Base-by-base conservation (phyloP, 2,888 invertebrate genomes). In the Meandrusa payeni region DNA sequence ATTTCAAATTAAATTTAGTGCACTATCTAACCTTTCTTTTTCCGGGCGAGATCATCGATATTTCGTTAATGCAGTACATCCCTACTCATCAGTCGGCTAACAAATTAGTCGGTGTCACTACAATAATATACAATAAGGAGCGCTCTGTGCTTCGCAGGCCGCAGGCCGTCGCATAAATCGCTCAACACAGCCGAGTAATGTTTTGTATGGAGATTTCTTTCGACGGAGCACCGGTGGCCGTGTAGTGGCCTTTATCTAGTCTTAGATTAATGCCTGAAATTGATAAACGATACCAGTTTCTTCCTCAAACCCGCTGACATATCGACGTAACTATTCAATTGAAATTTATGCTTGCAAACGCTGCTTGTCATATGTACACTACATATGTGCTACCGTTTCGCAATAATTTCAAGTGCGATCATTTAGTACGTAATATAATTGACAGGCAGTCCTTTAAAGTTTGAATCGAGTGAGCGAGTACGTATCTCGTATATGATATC, bases 121-220 rank as follows among this genome's bases (percentile, higher is more conserved):
- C 72, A 77, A 83, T 85, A 86, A 86, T 81, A 87, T 83, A 86
- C 85, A 85, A 78, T 80, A 76, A 80, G 77, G 73, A 76, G 69
- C 70, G 64, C 65, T 68, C 70, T 65, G 72, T 66, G 66, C 68
- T 69, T 64, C 61, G 65, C 68, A 65, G 64, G 67, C 74, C 65
- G 57, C 67, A 60, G 57, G 63, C 70, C 77, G 78, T 80, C 85
- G 77, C 76, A 87, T 87, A 87, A 87, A 87, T 87, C 87, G 69
- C 58, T 87, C 87, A 83, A 74, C 87, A 82, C 76, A 47, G 52
- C 53, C 61, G 76, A 81, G 75, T 85, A 82, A 86, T 85, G 87
- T 86, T 87, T 85, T 86, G 86, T 87, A 87, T 87, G 81, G 85
- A 87, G 87, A 82, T 86, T 87, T 87, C 87, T 87, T 86, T 87